Base-by-base conservation (phyloP, 1,140 invertebrate species). In the Drosophila elegans region DNA sequence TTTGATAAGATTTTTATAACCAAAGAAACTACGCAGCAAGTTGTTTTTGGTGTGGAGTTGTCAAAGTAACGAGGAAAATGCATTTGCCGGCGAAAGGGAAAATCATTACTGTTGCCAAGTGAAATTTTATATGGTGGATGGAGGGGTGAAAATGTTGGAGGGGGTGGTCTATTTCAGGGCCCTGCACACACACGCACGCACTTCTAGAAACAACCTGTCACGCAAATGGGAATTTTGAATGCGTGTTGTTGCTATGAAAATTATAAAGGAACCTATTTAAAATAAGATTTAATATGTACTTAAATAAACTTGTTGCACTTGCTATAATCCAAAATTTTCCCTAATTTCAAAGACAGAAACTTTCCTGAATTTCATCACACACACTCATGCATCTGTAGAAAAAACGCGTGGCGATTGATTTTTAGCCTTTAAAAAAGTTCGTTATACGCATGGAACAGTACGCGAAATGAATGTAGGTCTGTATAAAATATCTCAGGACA, bases 351-450 rank as follows among this genome's bases (percentile, higher is more conserved):
- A 10, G 16, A 53, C 13, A 51, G 46, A 42, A 56, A 66, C 34
- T 76, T 57, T 27, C 7, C 10, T 7, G 27, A 29, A 86, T 85
- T 85, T 85, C 83, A 46, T 88, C 83, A 63, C 72, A 77, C 32
- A 48, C 49, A 67, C 46, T 57, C 36, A 52, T 21, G 41, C 11
- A 46, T 38, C 51, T 52, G 60, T 64, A 57, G 67, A 83, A 82
- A 77, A 77, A 89, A 84, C 84, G 73, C 84, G 84, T 88, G 84
- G 83, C 82, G 83, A 48, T 71, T 61, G 62, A 68, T 66, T 75
- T 74, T 59, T 56, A 21, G 41, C 39, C 51, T 5, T 36, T 53
- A 6, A 61, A 64, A 54, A 80, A 80, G 68, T 53, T 73, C 67
- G 76, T 60, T 74, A 66, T 61, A 71, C 60, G 61, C 75, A 78